Evolutionary conservation across 1,140 invertebrate genomes (phyloP), one percentile per base, ranked within the genome.

Genomic region (Philotrypesis tridentata): DNA sequence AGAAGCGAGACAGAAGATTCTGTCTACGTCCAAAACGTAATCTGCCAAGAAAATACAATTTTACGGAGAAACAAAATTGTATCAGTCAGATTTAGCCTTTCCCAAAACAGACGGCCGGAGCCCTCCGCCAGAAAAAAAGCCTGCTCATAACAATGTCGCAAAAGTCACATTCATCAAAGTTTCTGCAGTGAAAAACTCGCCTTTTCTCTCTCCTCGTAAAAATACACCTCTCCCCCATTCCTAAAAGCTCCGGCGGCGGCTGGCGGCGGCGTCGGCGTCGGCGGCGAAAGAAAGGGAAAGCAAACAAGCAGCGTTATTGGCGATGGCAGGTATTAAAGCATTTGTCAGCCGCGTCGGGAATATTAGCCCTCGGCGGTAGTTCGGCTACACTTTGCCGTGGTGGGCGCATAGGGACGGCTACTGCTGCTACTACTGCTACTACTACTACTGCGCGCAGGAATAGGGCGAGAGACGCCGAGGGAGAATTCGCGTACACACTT

Each of bases 311-410:
- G 23, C 33, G 84, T 82, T 86, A 88, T 87, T 88, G 88, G 68
- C 85, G 85, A 86, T 87, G 89, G 86, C 89, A 89, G 89, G 88
- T 88, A 88, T 90, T 90, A 88, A 88, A 87, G 87, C 89, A 90
- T 90, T 90, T 90, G 88, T 90, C 88, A 89, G 85, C 31, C 25
- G 29, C 82, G 78, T 76, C 72, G 85, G 84, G 87, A 88, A 88
- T 89, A 88, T 90, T 89, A 88, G 88, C 85, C 73, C 11, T 29
- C 70, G 37, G 61, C 6, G 43, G 25, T 48, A 65, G 40, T 68
- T 48, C 31, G 68, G 43, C 67, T 68, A 78, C 31, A 29, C 21
- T n/a, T 7, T 55, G 17, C n/a, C n/a, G 48, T n/a, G n/a, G n/a
- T n/a, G n/a, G n/a, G n/a, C n/a, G 48, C 75, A 31, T 11, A 74